Percentiles rank a stretch among this genome's conserved stretches.
phyloP scores from a whole-genome alignment of 53 echinoderm and acorn worm genomes.

The Echinometra lucunter region DNA sequence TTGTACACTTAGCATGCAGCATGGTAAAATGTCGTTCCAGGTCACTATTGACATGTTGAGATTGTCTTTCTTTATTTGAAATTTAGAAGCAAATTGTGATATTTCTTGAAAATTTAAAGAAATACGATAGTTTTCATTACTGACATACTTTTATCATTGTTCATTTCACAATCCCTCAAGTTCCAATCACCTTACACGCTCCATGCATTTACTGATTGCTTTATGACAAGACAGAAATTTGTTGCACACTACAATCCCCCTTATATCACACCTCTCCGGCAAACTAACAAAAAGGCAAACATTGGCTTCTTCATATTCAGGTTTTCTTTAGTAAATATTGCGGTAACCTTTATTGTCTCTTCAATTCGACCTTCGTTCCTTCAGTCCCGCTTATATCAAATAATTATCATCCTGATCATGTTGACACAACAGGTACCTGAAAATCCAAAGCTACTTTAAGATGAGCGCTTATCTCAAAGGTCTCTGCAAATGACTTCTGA shows the following conservation, averaged over 20 bases:
- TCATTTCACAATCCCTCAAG: no score
- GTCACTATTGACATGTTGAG: no score
- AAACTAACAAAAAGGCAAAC: neutral
- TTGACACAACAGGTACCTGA: constrained; percentile 19
- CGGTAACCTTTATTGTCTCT: constrained; percentile 31
- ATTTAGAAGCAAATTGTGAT: no score
- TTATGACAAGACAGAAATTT: neutral
- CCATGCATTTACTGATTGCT: no score
- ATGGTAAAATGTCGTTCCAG: no score
- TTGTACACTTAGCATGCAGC: no score
- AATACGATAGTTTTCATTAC: no score
- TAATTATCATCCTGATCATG: no score
- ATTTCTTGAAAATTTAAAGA: no score
- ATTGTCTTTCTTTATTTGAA: no score
- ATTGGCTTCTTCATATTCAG: neutral
- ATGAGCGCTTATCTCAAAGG: neutral
- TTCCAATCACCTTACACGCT: no score
- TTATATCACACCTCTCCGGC: neutral
- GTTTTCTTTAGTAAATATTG: neutral
- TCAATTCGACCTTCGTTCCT: constrained; percentile 44
- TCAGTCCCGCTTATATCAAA: neutral
- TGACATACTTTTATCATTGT: no score
- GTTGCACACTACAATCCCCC: neutral
- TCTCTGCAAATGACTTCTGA: neutral
- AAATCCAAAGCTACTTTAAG: constrained; percentile 8